Conservation (phyloP, 2,888 invertebrate genomes). For the Tachina grossa region DNA sequence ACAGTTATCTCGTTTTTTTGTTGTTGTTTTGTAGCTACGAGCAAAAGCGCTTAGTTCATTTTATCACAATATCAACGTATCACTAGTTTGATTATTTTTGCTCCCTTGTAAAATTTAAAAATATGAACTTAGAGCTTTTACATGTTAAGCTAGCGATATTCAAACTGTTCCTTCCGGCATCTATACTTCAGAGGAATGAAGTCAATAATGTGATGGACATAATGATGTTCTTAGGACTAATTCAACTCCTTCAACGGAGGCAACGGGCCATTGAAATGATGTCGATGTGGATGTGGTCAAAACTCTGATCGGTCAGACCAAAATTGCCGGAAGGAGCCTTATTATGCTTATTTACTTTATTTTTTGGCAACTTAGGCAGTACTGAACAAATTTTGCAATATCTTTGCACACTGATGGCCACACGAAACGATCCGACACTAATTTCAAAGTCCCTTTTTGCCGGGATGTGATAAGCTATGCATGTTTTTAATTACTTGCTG, state of each 20-base stretch:
- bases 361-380: conserved; percentile 56
- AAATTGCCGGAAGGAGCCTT: conserved; percentile 35
- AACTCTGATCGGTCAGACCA: conserved; percentile 51
- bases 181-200: too few relatives aligned
- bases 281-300: conserved; percentile 82
- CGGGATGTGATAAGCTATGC: conserved; percentile 58
- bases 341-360: conserved; percentile 50
- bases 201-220: conserved; percentile 76
- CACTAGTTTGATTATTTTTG: too few relatives aligned
- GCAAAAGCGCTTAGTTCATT: too few relatives aligned
- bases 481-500: conserved; percentile 37
- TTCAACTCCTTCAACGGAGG: too few relatives aligned
- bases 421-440: conserved; percentile 50
- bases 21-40: too few relatives aligned
- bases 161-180: too few relatives aligned
- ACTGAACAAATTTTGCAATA: conserved; percentile 33
- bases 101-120: too few relatives aligned
- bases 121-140: too few relatives aligned
- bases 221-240: too few relatives aligned
- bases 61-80: too few relatives aligned
- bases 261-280: conserved; percentile 72
- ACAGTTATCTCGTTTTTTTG: too few relatives aligned
- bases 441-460: conserved; percentile 40
- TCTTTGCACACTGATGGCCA: conserved; percentile 68
- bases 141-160: too few relatives aligned